A percentile compares a stretch with the other conserved stretches of the same genome.
These are phyloP conservation scores for Callimico goeldii DNA, from an alignment of 2,797 vertebrate genomes.

Conservation along the genomic window DNA sequence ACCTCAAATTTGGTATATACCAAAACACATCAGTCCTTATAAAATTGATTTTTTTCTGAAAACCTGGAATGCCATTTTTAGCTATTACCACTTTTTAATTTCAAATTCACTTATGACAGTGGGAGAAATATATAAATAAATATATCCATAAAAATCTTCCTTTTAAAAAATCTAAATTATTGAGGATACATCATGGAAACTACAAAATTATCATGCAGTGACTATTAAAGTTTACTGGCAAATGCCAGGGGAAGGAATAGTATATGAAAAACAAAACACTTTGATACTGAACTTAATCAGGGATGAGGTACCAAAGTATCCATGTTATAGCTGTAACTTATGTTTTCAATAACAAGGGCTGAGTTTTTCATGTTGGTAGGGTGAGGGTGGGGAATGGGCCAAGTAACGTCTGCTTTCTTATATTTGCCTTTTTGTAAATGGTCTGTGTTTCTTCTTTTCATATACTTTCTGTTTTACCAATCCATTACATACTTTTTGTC, in stretches of 20 bases:
- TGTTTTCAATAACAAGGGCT: conserved; percentile 67
- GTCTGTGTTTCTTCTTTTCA: background rate
- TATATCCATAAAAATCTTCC: conserved; percentile 25
- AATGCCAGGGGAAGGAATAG: conserved; percentile 23
- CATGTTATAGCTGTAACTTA: conserved; percentile 41
- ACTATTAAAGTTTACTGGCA: conserved; percentile 41
- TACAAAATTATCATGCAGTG: conserved; percentile 60
- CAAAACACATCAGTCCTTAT: conserved; percentile 58
- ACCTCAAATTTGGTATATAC: conserved; percentile 72
- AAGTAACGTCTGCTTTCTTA: background rate
- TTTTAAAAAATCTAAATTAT: conserved; percentile 65
- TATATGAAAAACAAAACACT: conserved; percentile 56
- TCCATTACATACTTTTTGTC: background rate
- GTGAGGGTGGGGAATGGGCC: background rate
- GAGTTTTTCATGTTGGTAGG: conserved; percentile 45
- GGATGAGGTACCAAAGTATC: conserved; percentile 74
- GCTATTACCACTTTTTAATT: conserved; percentile 55
- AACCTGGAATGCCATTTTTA: conserved; percentile 65
- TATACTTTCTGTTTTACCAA: background rate
- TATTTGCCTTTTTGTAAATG: background rate
- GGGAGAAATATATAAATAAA: conserved; percentile 32
- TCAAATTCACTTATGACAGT: conserved; percentile 40
- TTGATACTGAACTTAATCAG: conserved; percentile 74
- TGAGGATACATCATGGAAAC: conserved; percentile 70
- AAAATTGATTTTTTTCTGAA: conserved; percentile 51